These are phyloP conservation scores for Drosophila fuyamai DNA, from an alignment of 1,140 invertebrate genomes.

Conservation along the genomic window DNA sequence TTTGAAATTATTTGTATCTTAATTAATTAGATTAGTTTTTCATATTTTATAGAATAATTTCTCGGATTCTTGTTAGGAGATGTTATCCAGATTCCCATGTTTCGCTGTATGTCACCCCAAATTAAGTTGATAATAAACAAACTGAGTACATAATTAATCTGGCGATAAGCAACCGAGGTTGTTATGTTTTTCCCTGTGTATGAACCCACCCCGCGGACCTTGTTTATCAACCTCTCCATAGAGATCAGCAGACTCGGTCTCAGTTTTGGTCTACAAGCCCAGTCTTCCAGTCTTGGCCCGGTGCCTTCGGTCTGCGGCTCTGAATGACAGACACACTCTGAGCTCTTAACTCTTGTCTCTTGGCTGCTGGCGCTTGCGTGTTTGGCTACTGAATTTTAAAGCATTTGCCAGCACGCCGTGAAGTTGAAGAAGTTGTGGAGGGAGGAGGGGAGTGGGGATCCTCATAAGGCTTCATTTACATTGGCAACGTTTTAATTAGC, in stretches of 20 bases:
- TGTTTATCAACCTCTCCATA: conserved; percentile 15
- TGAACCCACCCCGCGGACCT: background rate
- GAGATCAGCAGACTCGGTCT: conserved; percentile 9
- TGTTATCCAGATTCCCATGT: too few relatives aligned
- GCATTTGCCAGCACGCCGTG: conserved; percentile 37
- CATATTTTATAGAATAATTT: background rate
- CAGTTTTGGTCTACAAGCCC: background rate
- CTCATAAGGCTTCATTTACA: conserved; percentile 56
- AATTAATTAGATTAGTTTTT: background rate
- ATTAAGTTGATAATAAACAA: background rate
- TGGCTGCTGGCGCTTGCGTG: conserved; percentile 60
- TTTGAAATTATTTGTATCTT: too few relatives aligned
- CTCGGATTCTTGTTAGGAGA: too few relatives aligned
- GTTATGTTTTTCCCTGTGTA: background rate
- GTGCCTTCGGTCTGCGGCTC: conserved; percentile 37
- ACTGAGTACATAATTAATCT: background rate
- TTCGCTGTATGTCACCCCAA: background rate
- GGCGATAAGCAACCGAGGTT: background rate
- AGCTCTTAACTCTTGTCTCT: conserved; percentile 5
- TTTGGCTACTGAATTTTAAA: conserved; percentile 66
- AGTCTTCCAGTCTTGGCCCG: conserved; percentile 13
- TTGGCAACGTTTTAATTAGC: conserved; percentile 76
- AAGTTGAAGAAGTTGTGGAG: background rate
- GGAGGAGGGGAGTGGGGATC: background rate
- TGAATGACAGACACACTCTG: conserved; percentile 58